Evolutionary conservation across 2,113 vertebrate species (phyloP).

Genomic region (Brachirus orientalis): DNA sequence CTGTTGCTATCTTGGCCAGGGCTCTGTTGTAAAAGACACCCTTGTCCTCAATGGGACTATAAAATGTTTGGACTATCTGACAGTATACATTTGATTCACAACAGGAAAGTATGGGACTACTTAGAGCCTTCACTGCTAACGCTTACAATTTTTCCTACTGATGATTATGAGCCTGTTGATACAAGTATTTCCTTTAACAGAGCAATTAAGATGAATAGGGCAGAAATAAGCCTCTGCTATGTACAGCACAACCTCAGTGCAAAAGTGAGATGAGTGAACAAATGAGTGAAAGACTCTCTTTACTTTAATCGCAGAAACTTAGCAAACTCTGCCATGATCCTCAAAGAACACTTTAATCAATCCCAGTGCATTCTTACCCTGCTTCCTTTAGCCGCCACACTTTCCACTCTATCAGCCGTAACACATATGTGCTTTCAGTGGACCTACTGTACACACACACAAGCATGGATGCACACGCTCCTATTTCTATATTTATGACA

Average conservation of each 20-base stretch:
- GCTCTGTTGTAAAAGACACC: too few species aligned
- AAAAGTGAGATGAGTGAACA: not conserved
- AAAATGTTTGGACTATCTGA: too few species aligned
- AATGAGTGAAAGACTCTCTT: conserved; percentile 5
- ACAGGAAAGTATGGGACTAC: not conserved
- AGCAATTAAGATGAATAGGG: not conserved
- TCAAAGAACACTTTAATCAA: conserved; percentile 32
- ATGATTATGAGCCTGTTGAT: not conserved
- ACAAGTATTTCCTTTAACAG: not conserved
- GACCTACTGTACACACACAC: too few species aligned
- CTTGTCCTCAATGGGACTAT: too few species aligned
- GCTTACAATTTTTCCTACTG: not conserved
- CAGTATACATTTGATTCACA: too few species aligned
- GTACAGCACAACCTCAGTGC: not conserved
- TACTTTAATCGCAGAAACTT: conserved; percentile 15
- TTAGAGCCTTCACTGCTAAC: not conserved
- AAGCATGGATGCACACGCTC: too few species aligned
- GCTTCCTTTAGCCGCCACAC: not conserved
- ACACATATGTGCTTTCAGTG: not conserved
- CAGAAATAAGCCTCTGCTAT: not conserved
- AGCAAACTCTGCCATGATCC: conserved; percentile 3
- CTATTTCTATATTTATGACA: too few species aligned
- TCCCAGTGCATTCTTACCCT: not conserved
- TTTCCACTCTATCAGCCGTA: not conserved
- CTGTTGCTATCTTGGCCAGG: too few species aligned